Evolutionary conservation across 1,140 invertebrate species (phyloP).

Genomic region (Alviniconcha marisindica): DNA sequence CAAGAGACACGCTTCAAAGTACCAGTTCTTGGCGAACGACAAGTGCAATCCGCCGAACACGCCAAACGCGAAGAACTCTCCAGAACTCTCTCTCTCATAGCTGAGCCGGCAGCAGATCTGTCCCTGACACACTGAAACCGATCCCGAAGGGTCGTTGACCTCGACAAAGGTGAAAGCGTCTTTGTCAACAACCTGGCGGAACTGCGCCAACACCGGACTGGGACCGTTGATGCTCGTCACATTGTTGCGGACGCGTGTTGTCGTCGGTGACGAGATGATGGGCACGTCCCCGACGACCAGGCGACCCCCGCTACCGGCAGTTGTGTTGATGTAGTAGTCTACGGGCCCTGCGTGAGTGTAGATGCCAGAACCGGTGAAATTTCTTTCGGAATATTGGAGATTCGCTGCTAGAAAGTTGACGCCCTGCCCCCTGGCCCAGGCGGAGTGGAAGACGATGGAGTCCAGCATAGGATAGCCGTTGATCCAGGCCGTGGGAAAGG

Average conservation of each 20-base stretch:
- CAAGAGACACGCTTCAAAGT: slow-evolving; percentile 55
- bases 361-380: slow-evolving; percentile 80
- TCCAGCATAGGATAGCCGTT: slow-evolving; percentile 83
- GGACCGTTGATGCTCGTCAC: no score
- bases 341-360: slow-evolving; percentile 65
- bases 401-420: slow-evolving; percentile 80
- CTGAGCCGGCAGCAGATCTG: slow-evolving; percentile 52
- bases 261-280: no score
- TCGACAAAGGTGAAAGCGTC: background rate
- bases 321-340: slow-evolving; percentile 51
- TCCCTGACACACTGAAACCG: slow-evolving; percentile 45
- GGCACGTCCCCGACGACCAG: slow-evolving; percentile 53
- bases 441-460: slow-evolving; percentile 77
- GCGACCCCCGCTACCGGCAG: slow-evolving; percentile 24
- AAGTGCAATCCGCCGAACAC: slow-evolving; percentile 58
- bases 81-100: slow-evolving; percentile 32
- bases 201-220: no score
- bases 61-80: slow-evolving; percentile 53
- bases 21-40: slow-evolving; percentile 41
- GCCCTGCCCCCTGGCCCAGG: slow-evolving; percentile 78
- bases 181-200: background rate
- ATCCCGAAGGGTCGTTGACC: slow-evolving; percentile 12
- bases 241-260: background rate
- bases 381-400: slow-evolving; percentile 76
- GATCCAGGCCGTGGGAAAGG: slow-evolving; percentile 85